phyloP scores from a whole-genome alignment of 2,797 vertebrate genomes.

The Strix occidentalis region DNA sequence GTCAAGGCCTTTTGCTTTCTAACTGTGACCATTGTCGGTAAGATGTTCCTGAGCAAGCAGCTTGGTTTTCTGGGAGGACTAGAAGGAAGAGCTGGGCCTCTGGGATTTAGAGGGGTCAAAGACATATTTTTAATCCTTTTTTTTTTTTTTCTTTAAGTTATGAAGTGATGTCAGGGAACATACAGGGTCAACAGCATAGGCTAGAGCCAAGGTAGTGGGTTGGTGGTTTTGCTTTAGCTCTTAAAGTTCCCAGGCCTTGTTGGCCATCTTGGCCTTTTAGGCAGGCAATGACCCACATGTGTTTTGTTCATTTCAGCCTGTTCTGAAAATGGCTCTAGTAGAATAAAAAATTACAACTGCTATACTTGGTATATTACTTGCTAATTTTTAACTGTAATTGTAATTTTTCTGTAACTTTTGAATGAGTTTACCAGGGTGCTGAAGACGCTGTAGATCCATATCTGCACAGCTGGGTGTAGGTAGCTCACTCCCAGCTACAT shows the following conservation, averaged over 20 bases:
- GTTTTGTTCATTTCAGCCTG: background rate
- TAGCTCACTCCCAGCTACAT: background rate
- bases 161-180: background rate
- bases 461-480: slow-evolving; percentile 54
- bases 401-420: background rate
- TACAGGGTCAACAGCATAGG: background rate
- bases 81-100: background rate
- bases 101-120: slow-evolving; percentile 14
- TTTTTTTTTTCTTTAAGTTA: background rate
- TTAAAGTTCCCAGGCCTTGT: background rate
- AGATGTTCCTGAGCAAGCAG: background rate
- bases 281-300: background rate
- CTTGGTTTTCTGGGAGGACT: background rate
- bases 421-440: background rate
- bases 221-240: slow-evolving; percentile 18
- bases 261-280: background rate
- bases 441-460: background rate
- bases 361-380: background rate
- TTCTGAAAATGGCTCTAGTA: background rate
- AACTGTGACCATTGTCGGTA: background rate
- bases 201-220: background rate
- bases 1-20: slow-evolving; percentile 8
- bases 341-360: background rate
- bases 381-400: background rate
- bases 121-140: background rate